Evolutionary conservation across 2,113 vertebrate genomes (phyloP).

Genomic region (Seriola quinqueradiata): DNA sequence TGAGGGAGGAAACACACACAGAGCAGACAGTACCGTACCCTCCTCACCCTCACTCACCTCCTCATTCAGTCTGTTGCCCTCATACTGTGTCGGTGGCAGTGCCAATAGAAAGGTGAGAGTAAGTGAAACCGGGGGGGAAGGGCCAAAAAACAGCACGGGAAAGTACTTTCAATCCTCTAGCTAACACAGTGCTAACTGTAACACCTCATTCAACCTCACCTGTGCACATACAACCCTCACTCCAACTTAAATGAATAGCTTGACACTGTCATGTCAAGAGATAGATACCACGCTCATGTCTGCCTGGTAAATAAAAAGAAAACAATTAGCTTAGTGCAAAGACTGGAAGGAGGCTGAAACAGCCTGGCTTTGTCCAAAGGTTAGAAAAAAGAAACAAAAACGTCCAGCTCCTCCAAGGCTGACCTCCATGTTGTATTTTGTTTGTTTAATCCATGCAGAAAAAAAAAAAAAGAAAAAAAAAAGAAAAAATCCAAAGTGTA

Average conservation of each 20-base stretch:
- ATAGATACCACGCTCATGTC: background rate
- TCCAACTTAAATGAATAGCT: background rate
- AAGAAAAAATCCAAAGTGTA: too few relatives aligned
- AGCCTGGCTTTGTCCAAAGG: background rate
- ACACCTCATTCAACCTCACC: constrained; percentile 29
- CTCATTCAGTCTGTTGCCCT: constrained; percentile 82
- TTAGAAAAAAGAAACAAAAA: background rate
- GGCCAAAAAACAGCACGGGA: constrained; percentile 63
- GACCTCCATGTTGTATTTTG: background rate
- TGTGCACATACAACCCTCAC: background rate
- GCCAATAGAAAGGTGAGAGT: constrained; percentile 85
- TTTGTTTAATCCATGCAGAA: background rate
- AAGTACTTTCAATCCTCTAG: constrained; percentile 49
- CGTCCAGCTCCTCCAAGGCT: too few relatives aligned
- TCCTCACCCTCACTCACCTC: constrained; percentile 84
- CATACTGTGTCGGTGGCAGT: constrained; percentile 82
- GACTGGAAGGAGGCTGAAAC: background rate
- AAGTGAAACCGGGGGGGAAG: constrained; percentile 74
- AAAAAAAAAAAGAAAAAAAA: background rate
- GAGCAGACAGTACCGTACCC: constrained; percentile 58
- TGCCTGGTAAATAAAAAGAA: background rate
- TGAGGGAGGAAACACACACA: constrained; percentile 74
- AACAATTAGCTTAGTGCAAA: background rate
- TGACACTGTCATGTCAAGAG: constrained; percentile 3
- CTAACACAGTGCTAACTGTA: constrained; percentile 37